A percentile compares a stretch with the other conserved stretches of the same genome.
Conservation (phyloP, 2,113 vertebrate genomes). For the Echinops telfairi region DNA sequence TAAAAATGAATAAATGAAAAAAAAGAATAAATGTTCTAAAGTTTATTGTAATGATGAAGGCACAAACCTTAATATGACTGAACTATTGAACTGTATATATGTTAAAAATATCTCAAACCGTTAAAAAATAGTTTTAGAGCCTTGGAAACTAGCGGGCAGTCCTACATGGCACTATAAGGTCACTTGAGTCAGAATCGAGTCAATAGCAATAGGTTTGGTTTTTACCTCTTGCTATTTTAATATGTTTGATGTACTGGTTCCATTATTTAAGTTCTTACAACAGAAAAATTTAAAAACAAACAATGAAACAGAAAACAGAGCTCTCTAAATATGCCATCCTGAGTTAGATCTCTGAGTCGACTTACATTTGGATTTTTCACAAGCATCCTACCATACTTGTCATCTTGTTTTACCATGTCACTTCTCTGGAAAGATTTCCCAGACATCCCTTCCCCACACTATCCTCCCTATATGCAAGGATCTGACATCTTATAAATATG, state of each 20-base stretch:
- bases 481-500: not conserved
- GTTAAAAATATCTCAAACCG: too few species aligned
- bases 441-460: rapidly evolving
- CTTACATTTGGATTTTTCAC: not conserved
- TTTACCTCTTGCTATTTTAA: not conserved
- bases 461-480: not conserved
- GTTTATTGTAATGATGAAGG: too few species aligned
- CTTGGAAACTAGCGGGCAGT: too few species aligned
- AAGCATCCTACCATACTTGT: rapidly evolving
- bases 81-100: too few species aligned
- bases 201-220: too few species aligned
- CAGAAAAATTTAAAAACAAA: not conserved
- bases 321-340: not conserved
- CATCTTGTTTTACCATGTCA: not conserved
- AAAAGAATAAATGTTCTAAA: too few species aligned
- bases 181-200: too few species aligned
- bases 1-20: too few species aligned
- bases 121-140: not conserved
- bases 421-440: not conserved
- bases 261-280: not conserved
- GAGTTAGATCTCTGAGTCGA: not conserved
- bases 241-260: not conserved
- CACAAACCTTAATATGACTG: too few species aligned
- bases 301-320: too few species aligned
- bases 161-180: too few species aligned